These are phyloP conservation scores for Urocitellus parryii DNA, from an alignment of 2,113 vertebrate genomes.

Conservation along the genomic window DNA sequence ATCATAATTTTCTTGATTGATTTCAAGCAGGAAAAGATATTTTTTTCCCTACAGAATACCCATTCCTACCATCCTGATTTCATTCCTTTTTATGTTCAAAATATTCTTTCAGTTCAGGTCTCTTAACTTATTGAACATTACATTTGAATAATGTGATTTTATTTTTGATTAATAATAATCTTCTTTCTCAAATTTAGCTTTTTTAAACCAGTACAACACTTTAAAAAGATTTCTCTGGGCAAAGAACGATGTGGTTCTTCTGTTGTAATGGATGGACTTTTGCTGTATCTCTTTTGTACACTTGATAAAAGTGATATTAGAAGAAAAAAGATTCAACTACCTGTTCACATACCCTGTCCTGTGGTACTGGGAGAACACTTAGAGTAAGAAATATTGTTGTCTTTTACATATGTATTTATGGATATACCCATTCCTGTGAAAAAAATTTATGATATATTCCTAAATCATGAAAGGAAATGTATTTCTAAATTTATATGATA, in stretches of 20 bases:
- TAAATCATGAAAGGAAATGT: no score
- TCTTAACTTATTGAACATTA: constrained; percentile 12
- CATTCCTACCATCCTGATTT: not conserved
- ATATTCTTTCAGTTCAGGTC: not conserved
- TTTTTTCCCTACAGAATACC: not conserved
- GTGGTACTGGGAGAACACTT: not conserved
- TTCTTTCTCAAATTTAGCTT: not conserved
- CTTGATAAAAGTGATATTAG: not conserved
- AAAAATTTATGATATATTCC: not conserved
- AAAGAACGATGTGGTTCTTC: not conserved
- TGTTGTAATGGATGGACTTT: not conserved
- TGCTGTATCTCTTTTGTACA: not conserved
- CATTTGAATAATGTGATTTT: not conserved
- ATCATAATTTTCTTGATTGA: not conserved
- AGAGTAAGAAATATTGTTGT: constrained; percentile 7
- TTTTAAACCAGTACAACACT: not conserved
- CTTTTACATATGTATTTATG: not conserved
- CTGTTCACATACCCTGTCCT: not conserved
- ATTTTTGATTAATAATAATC: constrained; percentile 2
- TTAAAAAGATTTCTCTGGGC: not conserved
- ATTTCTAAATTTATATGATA: not conserved
- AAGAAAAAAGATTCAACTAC: not conserved
- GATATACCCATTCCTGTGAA: not conserved
- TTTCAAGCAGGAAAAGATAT: not conserved
- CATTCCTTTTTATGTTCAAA: constrained; percentile 37